Percentiles rank a stretch among this genome's conserved stretches.
phyloP scores from a whole-genome alignment of 2,888 invertebrate genomes.

The Coecobrya sp. region DNA sequence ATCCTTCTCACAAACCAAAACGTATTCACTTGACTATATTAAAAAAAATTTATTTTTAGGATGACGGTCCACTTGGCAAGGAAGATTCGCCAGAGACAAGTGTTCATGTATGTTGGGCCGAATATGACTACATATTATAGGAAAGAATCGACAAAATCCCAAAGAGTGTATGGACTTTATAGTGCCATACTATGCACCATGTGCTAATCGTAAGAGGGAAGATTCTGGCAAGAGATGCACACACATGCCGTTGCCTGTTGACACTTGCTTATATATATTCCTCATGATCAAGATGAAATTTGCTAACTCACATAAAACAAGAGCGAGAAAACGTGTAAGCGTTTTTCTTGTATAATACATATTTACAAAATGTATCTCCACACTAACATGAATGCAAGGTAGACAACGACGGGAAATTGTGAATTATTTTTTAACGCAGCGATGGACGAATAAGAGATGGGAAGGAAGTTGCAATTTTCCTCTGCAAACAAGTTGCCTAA shows the following conservation, averaged over 20 bases:
- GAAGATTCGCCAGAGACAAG: slow-evolving; percentile 78
- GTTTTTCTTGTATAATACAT: slow-evolving; percentile 25
- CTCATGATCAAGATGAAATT: slow-evolving; percentile 49
- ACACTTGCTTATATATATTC: slow-evolving; percentile 33
- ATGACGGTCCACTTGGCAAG: slow-evolving; percentile 85
- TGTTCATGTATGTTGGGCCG: slow-evolving; percentile 45
- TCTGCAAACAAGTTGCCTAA: slow-evolving; percentile 20
- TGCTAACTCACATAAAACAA: slow-evolving; percentile 17
- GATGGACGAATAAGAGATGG: background rate
- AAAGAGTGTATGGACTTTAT: background rate
- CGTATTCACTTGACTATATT: background rate
- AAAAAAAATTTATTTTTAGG: slow-evolving; percentile 84
- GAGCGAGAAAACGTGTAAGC: slow-evolving; percentile 22
- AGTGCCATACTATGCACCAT: background rate
- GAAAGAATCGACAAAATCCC: slow-evolving; percentile 21
- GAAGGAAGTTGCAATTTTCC: slow-evolving; percentile 39
- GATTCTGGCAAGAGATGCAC: slow-evolving; percentile 34
- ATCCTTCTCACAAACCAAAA: background rate
- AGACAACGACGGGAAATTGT: background rate
- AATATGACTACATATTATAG: too few relatives aligned
- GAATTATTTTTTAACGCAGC: slow-evolving; percentile 15
- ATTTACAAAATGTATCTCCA: background rate
- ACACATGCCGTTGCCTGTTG: slow-evolving; percentile 10
- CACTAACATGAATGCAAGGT: background rate
- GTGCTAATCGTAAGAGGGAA: background rate